A percentile compares a stretch with the other conserved stretches of the same genome.
phyloP scores from a whole-genome alignment of 2,888 invertebrate genomes.

The Incurvaria masculella region DNA sequence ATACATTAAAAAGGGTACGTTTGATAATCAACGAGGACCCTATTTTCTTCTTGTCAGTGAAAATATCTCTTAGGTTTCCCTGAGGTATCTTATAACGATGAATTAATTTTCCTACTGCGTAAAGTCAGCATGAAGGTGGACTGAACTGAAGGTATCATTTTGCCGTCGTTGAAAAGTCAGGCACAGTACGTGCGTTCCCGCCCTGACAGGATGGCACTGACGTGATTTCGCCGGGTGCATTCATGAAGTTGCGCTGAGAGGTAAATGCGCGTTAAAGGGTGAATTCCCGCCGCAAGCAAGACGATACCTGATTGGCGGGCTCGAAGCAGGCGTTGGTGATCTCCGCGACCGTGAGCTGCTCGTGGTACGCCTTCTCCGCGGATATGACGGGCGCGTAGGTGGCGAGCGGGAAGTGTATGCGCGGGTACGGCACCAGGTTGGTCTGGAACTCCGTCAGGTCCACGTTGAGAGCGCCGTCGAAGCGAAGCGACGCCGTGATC shows the following conservation, averaged over 20 bases:
- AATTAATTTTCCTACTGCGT: too few relatives aligned
- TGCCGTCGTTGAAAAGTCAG: too few relatives aligned
- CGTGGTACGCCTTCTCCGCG: conserved; percentile 91
- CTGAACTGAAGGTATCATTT: too few relatives aligned
- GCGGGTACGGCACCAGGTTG: conserved; percentile 90
- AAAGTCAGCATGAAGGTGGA: too few relatives aligned
- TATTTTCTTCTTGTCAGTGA: too few relatives aligned
- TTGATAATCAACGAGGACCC: too few relatives aligned
- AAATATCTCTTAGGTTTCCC: too few relatives aligned
- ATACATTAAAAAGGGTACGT: too few relatives aligned
- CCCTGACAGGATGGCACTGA: too few relatives aligned
- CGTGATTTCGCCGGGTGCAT: too few relatives aligned
- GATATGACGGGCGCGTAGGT: conserved; percentile 92
- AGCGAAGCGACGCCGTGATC: conserved; percentile 90
- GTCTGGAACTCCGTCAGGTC: conserved; percentile 94
- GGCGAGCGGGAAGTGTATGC: conserved; percentile 92
- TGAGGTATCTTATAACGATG: too few relatives aligned
- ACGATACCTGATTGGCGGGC: conserved; percentile 82
- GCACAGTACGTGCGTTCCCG: too few relatives aligned
- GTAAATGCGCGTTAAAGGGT: not conserved
- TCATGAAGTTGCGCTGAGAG: not conserved
- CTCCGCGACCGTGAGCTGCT: conserved; percentile 85
- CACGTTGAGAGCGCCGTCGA: conserved; percentile 87
- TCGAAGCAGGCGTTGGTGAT: conserved; percentile 96
- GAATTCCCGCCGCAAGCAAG: conserved; percentile 9